Evolutionary conservation across 2,888 invertebrate genomes (phyloP), one percentile per base, ranked within the genome.

Genomic region (Ochropacha duplaris): DNA sequence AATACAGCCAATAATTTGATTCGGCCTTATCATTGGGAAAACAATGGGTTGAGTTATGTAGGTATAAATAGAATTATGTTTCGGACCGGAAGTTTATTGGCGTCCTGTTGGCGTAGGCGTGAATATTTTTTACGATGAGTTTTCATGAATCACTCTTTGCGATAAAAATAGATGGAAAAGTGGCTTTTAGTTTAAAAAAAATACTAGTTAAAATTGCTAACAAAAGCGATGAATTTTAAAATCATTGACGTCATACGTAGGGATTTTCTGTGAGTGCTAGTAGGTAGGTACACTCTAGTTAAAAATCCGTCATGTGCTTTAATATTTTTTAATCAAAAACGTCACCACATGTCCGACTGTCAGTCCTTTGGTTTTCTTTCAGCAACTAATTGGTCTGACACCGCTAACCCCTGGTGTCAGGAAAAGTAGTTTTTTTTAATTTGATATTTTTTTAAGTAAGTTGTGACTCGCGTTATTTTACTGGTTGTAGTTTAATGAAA

Each of bases 371-470:
- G 79, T 78, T 84, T 83, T 87, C 88, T 87, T 90, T 90, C 86
- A 87, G 79, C 68, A 81, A 89, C 91, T 91, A 91, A 91, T 91
- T 91, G 92, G 87, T 90, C 81, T 90, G 90, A 89, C 91, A 84
- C 77, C 74, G 78, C 70, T 78, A 80, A 83, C 83, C 87, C 85
- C 83, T 78, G 75, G 68, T 74, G 74, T 72, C 68, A 69, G 72
- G 66, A 72, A 71, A 69, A 70, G n/a, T 69, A 68, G 74, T 77
- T 79, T 86, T 86, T 87, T 86, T 80, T 75, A 79, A 81, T 80
- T 80, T 79, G 73, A 80, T 77, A 76, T 76, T 73, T 75, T 76
- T 83, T 81, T 79, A 79, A 81, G 76, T 69, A 72, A 73, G 76
- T 76, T 72, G 81, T 76, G 79, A 79, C 81, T 80, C 68, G 65